phyloP scores from a whole-genome alignment of 2,113 vertebrate species.

The Oxyruncus cristatus region DNA sequence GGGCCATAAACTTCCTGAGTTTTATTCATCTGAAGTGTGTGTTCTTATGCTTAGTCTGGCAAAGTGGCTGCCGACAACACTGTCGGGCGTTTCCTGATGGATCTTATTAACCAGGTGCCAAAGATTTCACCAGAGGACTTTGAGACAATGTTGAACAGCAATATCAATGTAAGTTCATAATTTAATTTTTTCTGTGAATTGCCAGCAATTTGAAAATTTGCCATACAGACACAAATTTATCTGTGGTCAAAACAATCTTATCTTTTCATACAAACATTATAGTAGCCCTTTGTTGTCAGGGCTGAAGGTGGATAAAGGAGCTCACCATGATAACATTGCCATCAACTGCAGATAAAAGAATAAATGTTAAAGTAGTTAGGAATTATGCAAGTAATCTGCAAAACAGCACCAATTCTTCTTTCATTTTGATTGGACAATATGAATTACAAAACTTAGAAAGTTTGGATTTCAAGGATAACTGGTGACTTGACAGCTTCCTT shows the following conservation, averaged over 20 bases:
- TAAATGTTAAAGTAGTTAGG: neutral
- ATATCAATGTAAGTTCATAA: conserved; percentile 90
- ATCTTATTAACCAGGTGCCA: conserved; percentile 96
- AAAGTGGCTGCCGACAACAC: conserved; percentile 95
- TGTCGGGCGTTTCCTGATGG: conserved; percentile 94
- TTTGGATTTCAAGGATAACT: neutral
- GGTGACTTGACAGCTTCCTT: neutral
- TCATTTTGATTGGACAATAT: neutral
- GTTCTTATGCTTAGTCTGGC: conserved; percentile 81
- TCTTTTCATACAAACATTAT: neutral
- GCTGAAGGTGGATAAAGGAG: neutral
- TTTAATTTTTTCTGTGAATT: neutral
- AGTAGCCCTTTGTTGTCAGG: neutral
- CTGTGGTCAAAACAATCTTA: neutral
- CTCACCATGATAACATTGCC: neutral
- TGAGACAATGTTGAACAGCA: conserved; percentile 98
- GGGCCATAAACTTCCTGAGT: neutral
- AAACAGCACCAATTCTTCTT: neutral
- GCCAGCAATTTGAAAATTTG: neutral
- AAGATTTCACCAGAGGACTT: conserved; percentile 95
- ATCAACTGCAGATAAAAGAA: neutral
- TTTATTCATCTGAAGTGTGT: neutral
- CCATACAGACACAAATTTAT: neutral
- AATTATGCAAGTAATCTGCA: neutral
- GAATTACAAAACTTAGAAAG: neutral